Conservation (phyloP, 2,888 invertebrate genomes). For the Chymomyza caudatula region DNA sequence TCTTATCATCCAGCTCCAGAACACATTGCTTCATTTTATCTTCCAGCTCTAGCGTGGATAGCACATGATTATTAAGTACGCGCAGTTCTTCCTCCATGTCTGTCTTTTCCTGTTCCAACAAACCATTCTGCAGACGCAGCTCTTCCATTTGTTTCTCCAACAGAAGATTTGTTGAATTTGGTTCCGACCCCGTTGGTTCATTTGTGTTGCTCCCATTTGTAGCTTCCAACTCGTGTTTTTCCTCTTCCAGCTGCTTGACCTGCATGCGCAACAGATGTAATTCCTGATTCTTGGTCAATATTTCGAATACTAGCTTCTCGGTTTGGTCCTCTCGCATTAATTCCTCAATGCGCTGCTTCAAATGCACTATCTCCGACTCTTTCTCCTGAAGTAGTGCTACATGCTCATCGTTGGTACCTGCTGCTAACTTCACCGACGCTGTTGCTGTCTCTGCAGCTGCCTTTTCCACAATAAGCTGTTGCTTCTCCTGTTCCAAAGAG, state of each 20-base stretch:
- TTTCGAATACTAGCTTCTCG: conserved; percentile 76
- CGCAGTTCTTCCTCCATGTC: conserved; percentile 77
- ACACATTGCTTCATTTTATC: conserved; percentile 74
- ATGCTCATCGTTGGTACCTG: conserved; percentile 52
- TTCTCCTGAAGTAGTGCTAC: conserved; percentile 71
- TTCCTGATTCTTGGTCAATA: conserved; percentile 77
- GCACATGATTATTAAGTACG: conserved; percentile 76
- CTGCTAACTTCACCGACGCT: not conserved
- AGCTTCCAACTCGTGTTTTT: conserved; percentile 70
- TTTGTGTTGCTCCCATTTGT: conserved; percentile 54
- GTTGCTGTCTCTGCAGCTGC: not conserved
- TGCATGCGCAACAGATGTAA: conserved; percentile 77
- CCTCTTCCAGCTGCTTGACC: conserved; percentile 78
- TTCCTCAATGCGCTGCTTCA: conserved; percentile 77
- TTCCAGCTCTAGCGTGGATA: conserved; percentile 73
- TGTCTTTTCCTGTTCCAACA: conserved; percentile 66
- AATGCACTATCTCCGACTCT: conserved; percentile 74
- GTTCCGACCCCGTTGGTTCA: not conserved
- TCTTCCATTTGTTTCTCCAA: conserved; percentile 29
- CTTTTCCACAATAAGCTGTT: not conserved
- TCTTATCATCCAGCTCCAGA: conserved; percentile 75
- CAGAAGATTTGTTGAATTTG: not conserved
- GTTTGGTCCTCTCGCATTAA: conserved; percentile 78
- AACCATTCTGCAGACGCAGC: conserved; percentile 56
- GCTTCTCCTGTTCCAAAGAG: not conserved